Evolutionary conservation across 2,113 vertebrate genomes (phyloP), one percentile per base, ranked within the genome.

Genomic region (Passer montanus): DNA sequence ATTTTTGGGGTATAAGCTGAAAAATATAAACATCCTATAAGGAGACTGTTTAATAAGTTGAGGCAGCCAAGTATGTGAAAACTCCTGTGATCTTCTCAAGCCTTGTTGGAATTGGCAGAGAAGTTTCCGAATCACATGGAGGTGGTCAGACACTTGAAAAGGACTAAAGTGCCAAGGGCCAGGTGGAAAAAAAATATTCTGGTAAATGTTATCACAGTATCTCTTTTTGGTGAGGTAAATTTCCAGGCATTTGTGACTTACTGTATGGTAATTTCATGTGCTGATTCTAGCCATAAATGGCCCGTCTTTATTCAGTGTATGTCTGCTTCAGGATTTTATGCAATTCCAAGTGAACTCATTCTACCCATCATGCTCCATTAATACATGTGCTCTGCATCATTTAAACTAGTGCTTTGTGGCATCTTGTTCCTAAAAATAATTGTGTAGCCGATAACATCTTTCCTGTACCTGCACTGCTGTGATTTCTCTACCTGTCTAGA

Each of bases 1-100:
- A 92, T 89, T 97, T 97, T 95, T 95, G 96, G 96, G 93, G 94
- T 97, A 90, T 80, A 95, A 93, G 59, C 72, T 97, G 86, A 97
- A 98, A 98, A 97, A 97, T 93, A 96, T 97, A 98, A 97, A 97
- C 97, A 97, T 97, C 96, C 93, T 97, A 96, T 87, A 95, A 97
- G 96, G 95, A 97, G 95, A 89, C 95, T 97, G 87, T 95, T 96
- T 97, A 97, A 96, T 96, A 96, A 89, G 67, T 27, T 63, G 73
- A 81, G 84, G 93, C 31, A 76, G 97, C 94, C 96, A 97, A 97
- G 94, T 96, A 96, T 84, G 77, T 70, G 86, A 95, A 95, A 90
- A 94, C 81, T 93, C 92, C 89, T 97, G 89, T 96, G 96, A 97
- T 97, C 95, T 96, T 94, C 89, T 84, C 81, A 85, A 35, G n/a